Evolutionary conservation across 2,113 vertebrate species (phyloP).

Genomic region (Phocoena sinus): DNA sequence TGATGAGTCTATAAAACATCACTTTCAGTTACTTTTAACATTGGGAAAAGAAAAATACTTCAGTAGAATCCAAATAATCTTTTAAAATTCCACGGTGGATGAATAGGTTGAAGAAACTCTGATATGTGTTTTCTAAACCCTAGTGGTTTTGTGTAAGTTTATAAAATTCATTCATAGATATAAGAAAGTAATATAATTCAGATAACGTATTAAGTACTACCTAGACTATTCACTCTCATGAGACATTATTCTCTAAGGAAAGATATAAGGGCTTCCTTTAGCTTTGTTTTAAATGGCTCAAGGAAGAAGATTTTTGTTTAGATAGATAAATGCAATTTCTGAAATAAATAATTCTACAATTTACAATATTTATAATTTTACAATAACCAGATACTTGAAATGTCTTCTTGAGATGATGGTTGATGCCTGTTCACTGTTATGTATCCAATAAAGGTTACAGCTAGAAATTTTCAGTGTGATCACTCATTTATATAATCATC

Average conservation of each 20-base stretch:
- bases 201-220: neutral
- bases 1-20: neutral
- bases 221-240: neutral
- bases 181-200: neutral
- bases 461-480: neutral
- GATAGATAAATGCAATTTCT: neutral
- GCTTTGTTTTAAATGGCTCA: neutral
- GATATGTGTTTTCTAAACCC: slow-evolving; percentile 4
- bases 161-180: neutral
- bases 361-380: slow-evolving; percentile 3
- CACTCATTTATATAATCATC: slow-evolving; percentile 33
- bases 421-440: neutral
- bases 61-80: neutral
- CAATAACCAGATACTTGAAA: slow-evolving; percentile 37
- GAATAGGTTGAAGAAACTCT: neutral
- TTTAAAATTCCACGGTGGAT: neutral
- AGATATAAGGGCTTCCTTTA: neutral
- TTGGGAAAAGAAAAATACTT: slow-evolving; percentile 27
- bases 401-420: neutral
- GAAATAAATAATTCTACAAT: neutral
- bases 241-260: neutral
- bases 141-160: neutral
- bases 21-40: neutral
- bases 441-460: neutral
- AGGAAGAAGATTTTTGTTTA: slow-evolving; percentile 9